Evolutionary conservation across 2,797 vertebrate species (phyloP).

Genomic region (Taeniopygia guttata): DNA sequence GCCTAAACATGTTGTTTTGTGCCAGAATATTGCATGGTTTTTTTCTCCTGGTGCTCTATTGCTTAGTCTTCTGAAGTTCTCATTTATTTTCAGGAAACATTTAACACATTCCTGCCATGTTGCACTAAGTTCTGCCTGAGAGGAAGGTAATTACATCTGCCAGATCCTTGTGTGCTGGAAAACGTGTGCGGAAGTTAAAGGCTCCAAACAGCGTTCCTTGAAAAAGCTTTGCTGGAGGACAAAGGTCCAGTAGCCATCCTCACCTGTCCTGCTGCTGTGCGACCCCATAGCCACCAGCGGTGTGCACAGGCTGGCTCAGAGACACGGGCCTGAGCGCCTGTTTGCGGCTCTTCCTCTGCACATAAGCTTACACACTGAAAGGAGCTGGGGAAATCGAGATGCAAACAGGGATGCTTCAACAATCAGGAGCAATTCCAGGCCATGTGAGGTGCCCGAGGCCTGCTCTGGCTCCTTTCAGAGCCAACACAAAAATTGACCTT

Average conservation of each 20-base stretch:
- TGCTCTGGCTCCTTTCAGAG: neutral
- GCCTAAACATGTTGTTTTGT: neutral
- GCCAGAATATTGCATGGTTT: neutral
- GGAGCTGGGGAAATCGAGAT: neutral
- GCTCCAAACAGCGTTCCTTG: neutral
- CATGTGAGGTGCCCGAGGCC: neutral
- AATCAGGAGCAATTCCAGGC: neutral
- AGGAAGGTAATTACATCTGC: neutral
- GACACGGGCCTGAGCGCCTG: too few species aligned
- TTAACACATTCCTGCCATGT: neutral
- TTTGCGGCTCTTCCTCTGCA: neutral
- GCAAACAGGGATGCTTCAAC: neutral
- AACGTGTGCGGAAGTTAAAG: neutral
- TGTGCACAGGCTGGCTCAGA: neutral
- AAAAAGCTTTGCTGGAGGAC: neutral
- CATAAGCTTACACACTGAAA: neutral
- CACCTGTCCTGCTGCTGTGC: neutral
- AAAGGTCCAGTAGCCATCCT: neutral
- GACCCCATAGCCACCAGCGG: accelerated
- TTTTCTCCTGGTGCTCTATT: neutral
- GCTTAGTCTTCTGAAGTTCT: neutral
- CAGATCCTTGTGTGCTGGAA: neutral
- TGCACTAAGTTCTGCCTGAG: neutral
- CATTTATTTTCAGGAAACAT: neutral
- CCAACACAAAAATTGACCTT: neutral